These are phyloP conservation scores for Rattus rattus DNA, from an alignment of 2,113 vertebrate species.

Conservation along the genomic window DNA sequence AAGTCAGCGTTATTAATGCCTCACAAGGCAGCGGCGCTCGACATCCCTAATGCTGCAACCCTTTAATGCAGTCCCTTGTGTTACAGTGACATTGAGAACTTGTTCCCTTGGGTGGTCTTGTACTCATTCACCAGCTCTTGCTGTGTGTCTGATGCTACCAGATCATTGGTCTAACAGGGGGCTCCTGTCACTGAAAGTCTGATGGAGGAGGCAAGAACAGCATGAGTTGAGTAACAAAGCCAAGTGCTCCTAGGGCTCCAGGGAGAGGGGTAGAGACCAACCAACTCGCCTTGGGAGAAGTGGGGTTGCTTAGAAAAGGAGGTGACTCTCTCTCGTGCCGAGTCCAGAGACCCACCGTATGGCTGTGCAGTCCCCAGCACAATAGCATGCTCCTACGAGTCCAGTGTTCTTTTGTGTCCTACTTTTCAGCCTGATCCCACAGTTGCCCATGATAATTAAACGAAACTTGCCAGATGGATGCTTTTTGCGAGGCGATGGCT, in stretches of 20 bases:
- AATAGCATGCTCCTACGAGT: constrained; percentile 55
- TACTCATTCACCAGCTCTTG: not conserved
- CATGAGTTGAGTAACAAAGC: not conserved
- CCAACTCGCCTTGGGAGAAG: constrained; percentile 25
- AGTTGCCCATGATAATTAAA: constrained; percentile 83
- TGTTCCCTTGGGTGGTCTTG: not conserved
- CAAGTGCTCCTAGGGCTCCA: not conserved
- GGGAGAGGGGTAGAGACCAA: not conserved
- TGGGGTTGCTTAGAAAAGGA: constrained; percentile 33
- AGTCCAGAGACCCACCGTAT: not conserved
- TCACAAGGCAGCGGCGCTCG: not conserved
- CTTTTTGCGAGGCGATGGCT: constrained; percentile 68
- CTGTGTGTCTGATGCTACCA: not conserved
- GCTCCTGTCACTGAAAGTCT: not conserved
- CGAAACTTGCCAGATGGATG: constrained; percentile 82
- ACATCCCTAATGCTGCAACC: not conserved
- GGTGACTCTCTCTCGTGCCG: not conserved
- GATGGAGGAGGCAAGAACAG: not conserved
- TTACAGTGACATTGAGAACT: not conserved
- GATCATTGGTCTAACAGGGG: not conserved
- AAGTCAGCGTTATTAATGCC: not conserved
- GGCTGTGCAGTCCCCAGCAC: not conserved
- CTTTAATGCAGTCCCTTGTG: not conserved
- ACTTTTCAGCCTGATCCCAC: constrained; percentile 77
- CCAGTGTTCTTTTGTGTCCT: constrained; percentile 70